Evolutionary conservation across 2,888 invertebrate species (phyloP).

Genomic region (Acrocyrtus sp.): DNA sequence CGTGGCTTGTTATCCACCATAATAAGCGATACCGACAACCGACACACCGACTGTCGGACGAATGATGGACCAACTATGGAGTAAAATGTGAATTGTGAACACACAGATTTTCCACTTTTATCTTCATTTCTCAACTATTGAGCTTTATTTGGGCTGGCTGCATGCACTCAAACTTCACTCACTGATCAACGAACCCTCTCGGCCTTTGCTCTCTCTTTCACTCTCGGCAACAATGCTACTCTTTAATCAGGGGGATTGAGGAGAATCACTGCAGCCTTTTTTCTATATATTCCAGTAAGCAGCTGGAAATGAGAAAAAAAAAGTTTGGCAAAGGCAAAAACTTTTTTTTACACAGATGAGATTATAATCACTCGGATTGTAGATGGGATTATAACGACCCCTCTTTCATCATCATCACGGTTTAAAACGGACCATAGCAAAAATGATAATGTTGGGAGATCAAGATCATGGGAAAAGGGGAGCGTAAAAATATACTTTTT

Average conservation of each 20-base stretch:
- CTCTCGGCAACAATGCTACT: neutral
- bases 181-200: conserved; percentile 10
- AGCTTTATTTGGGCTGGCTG: too few species aligned
- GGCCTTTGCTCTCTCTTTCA: conserved; percentile 35
- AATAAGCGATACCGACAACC: too few species aligned
- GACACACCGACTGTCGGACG: neutral
- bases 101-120: too few species aligned
- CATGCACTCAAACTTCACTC: conserved; percentile 2
- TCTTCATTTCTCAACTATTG: too few species aligned
- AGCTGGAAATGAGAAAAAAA: conserved; percentile 11
- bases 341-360: conserved; percentile 24
- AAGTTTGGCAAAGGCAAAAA: neutral
- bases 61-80: too few species aligned
- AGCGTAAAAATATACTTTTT: conserved; percentile 30
- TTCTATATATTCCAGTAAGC: conserved; percentile 19
- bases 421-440: neutral
- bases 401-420: neutral
- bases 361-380: conserved; percentile 42
- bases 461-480: conserved; percentile 37
- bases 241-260: conserved; percentile 7
- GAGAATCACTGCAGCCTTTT: neutral
- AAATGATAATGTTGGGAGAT: conserved; percentile 16
- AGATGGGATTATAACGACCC: conserved; percentile 47
- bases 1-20: conserved; percentile 33
- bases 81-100: too few species aligned